Evolutionary conservation across 1,140 invertebrate species (phyloP), one percentile per base, ranked within the genome.

Genomic region (Drosophila tropicalis): DNA sequence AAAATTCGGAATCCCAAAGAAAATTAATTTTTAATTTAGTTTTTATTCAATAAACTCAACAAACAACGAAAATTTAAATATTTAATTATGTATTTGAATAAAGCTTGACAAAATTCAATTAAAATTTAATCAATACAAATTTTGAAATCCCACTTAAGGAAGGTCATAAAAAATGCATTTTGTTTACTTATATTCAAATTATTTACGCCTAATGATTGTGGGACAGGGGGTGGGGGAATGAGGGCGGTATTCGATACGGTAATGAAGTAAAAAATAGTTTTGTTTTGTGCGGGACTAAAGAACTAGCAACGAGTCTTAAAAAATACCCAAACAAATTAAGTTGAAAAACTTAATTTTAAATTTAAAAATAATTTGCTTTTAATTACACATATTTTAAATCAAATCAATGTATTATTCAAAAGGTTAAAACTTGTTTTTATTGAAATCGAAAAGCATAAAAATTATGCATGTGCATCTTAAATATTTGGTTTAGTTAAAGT

Each of bases 111-210:
- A 64, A 72, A 72, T 72, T 19, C 44, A 71, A 75, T 72, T 72
- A 72, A 39, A 76, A 68, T 67, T 67, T 64, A 78, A 71, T 75
- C 61, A 75, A 75, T 71, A 78, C 63, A 67, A 77, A 71, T 67
- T 71, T 75, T 60, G 58, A 70, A 70, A 54, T 19, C 19, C 44
- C 44, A 51, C 44, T 51, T 51, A 51, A 3, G n/a, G 40, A 15
- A 9, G 44, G 44, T 12, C 41, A 25, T 25, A 57, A 12, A 40
- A 70, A 67, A 65, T 58, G 51, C 29, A 54, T 69, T 69, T 70
- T 36, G 58, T 62, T 41, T 73, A 36, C 62, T 40, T 72, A 29
- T 47, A 58, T 44, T 55, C 47, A 58, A 41, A 67, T 77, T 73
- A 62, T 76, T 69, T 22, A 64, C 61, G 61, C 68, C 17, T 79